A percentile compares a stretch with the other conserved stretches of the same genome.
These are phyloP conservation scores for Cydia splendana DNA, from an alignment of 1,140 invertebrate species.

Conservation along the genomic window DNA sequence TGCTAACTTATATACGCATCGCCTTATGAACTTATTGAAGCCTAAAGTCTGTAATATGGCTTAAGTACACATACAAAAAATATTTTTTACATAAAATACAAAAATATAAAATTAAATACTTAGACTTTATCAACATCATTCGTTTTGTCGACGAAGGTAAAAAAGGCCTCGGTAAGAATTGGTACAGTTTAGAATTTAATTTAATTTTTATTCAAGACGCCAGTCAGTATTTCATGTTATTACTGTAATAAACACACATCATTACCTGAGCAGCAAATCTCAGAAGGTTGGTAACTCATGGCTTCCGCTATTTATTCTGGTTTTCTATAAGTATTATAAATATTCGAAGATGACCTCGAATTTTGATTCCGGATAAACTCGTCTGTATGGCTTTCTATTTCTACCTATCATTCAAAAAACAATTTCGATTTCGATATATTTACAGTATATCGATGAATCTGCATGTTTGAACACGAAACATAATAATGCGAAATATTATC, in stretches of 20 bases:
- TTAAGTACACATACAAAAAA: no score
- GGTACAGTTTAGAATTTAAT: no score
- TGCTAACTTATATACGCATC: no score
- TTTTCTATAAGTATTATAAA: slow-evolving; percentile 53
- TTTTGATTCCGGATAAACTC: slow-evolving; percentile 49
- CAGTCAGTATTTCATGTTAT: slow-evolving; percentile 9
- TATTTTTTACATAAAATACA: no score
- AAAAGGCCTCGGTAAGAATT: no score
- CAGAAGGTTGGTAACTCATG: slow-evolving; percentile 53
- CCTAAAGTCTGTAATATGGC: no score
- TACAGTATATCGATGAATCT: slow-evolving; percentile 7
- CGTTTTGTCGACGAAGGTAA: no score
- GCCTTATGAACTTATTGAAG: no score
- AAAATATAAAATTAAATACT: no score
- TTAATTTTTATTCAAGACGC: no score
- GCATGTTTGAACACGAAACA: background rate
- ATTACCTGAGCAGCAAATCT: slow-evolving; percentile 38
- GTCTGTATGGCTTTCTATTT: slow-evolving; percentile 40
- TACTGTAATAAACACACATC: slow-evolving; percentile 28
- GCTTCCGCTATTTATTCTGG: slow-evolving; percentile 60
- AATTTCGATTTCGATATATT: slow-evolving; percentile 25
- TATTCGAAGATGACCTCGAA: slow-evolving; percentile 55
- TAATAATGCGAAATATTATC: background rate
- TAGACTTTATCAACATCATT: no score
- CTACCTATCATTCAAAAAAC: background rate